phyloP scores from a whole-genome alignment of 2,888 invertebrate genomes.

The Tribolium freemani region DNA sequence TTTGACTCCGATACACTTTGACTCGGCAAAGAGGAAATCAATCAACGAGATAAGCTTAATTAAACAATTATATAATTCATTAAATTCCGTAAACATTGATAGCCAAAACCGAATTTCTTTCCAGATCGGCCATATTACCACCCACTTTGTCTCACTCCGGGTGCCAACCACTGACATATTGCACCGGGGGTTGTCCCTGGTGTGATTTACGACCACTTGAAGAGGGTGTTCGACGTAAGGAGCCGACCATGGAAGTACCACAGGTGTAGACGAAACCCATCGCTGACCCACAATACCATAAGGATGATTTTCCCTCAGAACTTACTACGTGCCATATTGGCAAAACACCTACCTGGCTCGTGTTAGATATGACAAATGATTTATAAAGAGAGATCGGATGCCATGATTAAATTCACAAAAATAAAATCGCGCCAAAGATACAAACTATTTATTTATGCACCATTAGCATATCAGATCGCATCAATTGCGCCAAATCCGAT shows the following conservation, averaged over 20 bases:
- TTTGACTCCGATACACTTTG: constrained; percentile 2
- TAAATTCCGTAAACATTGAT: constrained; percentile 20
- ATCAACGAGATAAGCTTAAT: constrained; percentile 23
- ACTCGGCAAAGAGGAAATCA: constrained; percentile 11
- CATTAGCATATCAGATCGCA: constrained; percentile 42
- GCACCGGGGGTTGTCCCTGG: constrained; percentile 60
- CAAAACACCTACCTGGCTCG: constrained; percentile 63
- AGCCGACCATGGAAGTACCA: constrained; percentile 50
- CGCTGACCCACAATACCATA: constrained; percentile 47
- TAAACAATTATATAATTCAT: constrained; percentile 25
- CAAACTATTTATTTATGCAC: constrained; percentile 26
- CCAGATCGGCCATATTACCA: constrained; percentile 61
- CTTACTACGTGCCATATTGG: constrained; percentile 57
- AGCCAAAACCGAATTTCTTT: constrained; percentile 14
- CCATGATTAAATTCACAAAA: constrained; percentile 60
- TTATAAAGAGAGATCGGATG: constrained; percentile 62
- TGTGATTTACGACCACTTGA: constrained; percentile 61
- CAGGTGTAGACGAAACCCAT: constrained; percentile 48
- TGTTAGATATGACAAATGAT: constrained; percentile 63
- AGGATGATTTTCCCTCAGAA: constrained; percentile 50
- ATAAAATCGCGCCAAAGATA: constrained; percentile 43
- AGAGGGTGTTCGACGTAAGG: constrained; percentile 58
- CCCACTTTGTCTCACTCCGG: constrained; percentile 65
- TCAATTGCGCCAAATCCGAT: constrained; percentile 24
- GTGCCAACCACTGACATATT: constrained; percentile 67